Evolutionary conservation across 2,113 vertebrate species (phyloP).

Genomic region (Genyomyrus donnyi): DNA sequence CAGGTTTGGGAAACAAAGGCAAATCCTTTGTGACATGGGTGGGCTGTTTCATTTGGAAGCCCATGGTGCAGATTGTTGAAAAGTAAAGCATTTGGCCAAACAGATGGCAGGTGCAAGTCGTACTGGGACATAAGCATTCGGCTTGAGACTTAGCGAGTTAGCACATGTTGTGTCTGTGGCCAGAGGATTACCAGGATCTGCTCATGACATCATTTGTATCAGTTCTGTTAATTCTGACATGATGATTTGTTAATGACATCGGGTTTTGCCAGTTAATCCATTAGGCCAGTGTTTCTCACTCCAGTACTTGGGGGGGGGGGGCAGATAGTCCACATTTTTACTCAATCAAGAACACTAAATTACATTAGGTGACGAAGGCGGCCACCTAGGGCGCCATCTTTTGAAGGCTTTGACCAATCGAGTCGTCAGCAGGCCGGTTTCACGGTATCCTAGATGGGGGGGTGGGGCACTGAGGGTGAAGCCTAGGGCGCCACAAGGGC

Average conservation of each 20-base stretch:
- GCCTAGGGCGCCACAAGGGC: background rate
- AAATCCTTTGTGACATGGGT: background rate
- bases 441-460: background rate
- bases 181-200: constrained; percentile 11
- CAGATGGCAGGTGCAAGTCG: constrained; percentile 20
- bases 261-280: background rate
- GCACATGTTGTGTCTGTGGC: background rate
- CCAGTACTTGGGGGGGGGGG: background rate
- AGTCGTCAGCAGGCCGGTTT: background rate
- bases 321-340: background rate
- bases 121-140: background rate
- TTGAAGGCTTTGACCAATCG: background rate
- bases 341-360: background rate
- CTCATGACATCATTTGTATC: background rate
- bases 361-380: background rate
- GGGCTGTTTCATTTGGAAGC: background rate
- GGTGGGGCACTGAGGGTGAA: background rate
- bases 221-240: constrained; percentile 5
- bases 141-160: background rate
- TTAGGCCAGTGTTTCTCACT: background rate
- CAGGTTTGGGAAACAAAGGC: background rate
- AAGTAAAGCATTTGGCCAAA: background rate
- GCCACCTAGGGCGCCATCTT: background rate
- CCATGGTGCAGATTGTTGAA: background rate
- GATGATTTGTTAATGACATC: background rate